These are phyloP conservation scores for Drosophila mercatorum DNA, from an alignment of 2,888 invertebrate genomes.

Conservation along the genomic window DNA sequence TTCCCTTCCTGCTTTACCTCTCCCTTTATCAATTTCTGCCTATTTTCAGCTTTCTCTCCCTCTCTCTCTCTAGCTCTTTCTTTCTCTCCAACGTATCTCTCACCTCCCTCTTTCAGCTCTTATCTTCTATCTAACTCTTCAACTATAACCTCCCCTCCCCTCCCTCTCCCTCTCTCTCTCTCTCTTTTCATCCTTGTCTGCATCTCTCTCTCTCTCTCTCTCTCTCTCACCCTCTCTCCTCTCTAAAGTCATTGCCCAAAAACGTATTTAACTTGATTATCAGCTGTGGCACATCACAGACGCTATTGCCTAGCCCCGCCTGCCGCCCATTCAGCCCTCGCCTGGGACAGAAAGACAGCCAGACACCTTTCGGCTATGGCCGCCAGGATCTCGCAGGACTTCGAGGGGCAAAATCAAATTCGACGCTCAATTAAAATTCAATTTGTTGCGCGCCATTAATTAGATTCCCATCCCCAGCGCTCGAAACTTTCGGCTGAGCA, in stretches of 20 bases:
- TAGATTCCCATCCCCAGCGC: constrained; percentile 54
- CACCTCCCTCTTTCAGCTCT: too few relatives aligned
- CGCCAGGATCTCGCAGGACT: constrained; percentile 17
- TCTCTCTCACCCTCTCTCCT: neutral
- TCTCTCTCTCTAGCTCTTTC: too few relatives aligned
- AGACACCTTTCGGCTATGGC: constrained; percentile 29
- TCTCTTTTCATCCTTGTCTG: too few relatives aligned
- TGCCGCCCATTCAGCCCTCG: neutral
- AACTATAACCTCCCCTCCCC: too few relatives aligned
- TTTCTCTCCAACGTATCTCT: too few relatives aligned
- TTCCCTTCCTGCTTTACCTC: too few relatives aligned
- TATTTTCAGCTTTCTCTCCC: neutral
- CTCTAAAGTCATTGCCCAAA: constrained; percentile 22
- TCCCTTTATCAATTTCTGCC: neutral
- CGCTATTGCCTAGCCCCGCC: neutral
- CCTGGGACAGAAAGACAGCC: neutral
- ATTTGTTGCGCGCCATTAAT: constrained; percentile 77
- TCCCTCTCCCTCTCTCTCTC: neutral
- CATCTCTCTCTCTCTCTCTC: neutral
- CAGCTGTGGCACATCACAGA: constrained; percentile 25
- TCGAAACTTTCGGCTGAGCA: constrained; percentile 10
- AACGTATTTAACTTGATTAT: constrained; percentile 48
- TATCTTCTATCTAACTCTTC: neutral
- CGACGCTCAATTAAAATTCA: constrained; percentile 78
- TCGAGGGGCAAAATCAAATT: constrained; percentile 71